Evolutionary conservation across 1,140 invertebrate genomes (phyloP), one percentile per base, ranked within the genome.

Genomic region (Sarcophaga bullata): DNA sequence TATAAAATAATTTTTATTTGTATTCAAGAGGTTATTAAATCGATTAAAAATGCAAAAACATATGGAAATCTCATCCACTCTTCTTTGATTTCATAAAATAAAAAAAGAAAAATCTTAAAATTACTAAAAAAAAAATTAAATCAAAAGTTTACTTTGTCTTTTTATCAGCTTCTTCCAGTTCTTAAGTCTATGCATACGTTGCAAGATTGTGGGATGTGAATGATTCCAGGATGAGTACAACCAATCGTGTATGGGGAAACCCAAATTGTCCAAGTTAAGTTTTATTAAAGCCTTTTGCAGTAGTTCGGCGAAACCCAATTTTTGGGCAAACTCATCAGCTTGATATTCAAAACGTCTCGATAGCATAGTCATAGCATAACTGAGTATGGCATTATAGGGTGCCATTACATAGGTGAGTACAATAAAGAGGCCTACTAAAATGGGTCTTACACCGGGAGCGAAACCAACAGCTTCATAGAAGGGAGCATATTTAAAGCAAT

Each of bases 201-300:
- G 96, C n/a, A 99, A 92, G 9, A 99, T 91, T 48, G 98, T 97
- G 82, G 98, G 98, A 93, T 99, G 98, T 48, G 96, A 97, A 91
- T 98, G 97, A 91, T 99, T 95, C 95, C 97, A 99, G 37, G 94
- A 92, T 3, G 98, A 97, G 89, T 96, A 98, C 7, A 98, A 90
- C 91, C 94, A 94, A 89, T 99, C 98, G 87, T 95, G 95, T 75
- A 98, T 93, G 0, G 98, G 98, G 91, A 97, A 99, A 83, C 95
- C 94, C 81, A 99, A 93, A 92, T 99, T 99, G 90, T 99, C 98
- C 87, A 95, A 95, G 85, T 98, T 96, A 80, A 99, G 91, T 91
- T 99, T 99, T 75, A 99, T 94, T 8, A 99, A 91, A 49, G 98
- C 95, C 54, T 93, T 93, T 86, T 93, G 93, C 7, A 99, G 90